Percentiles rank a stretch among this genome's conserved stretches.
Conservation (phyloP, 2,113 vertebrate genomes). For the Colistium nudipinnis region DNA sequence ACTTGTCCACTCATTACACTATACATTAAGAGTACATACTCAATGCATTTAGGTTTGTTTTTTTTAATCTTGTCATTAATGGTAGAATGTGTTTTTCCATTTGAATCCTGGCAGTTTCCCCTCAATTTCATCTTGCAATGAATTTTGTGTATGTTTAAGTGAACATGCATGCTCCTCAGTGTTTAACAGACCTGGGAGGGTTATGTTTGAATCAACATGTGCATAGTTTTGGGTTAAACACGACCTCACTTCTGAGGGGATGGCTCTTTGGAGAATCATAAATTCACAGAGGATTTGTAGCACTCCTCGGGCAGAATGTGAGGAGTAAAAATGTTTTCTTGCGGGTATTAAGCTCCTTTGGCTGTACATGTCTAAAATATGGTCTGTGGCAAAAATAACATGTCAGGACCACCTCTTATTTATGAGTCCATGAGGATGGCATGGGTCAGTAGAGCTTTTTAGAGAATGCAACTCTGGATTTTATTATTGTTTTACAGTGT, state of each 20-base stretch:
- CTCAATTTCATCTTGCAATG: conserved; percentile 8
- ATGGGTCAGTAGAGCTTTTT: conserved; percentile 30
- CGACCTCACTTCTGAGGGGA: conserved; percentile 36
- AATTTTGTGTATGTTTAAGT: background rate
- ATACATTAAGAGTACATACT: background rate
- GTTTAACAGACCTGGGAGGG: conserved; percentile 10
- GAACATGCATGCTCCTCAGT: conserved; percentile 16
- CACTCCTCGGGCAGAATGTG: conserved; percentile 14
- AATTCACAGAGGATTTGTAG: conserved; percentile 61
- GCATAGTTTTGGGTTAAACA: conserved; percentile 46
- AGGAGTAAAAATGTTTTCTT: conserved; percentile 57
- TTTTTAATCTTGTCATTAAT: background rate
- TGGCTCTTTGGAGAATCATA: conserved; percentile 55
- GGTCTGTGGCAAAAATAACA: conserved; percentile 54
- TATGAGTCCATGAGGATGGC: conserved; percentile 39
- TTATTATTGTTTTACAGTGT: conserved; percentile 14
- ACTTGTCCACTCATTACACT: background rate
- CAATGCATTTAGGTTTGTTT: background rate
- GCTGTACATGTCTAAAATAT: conserved; percentile 38
- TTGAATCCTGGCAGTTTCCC: background rate
- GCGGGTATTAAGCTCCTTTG: conserved; percentile 59
- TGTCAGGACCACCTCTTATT: conserved; percentile 58
- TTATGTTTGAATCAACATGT: conserved; percentile 13
- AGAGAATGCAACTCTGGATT: conserved; percentile 36
- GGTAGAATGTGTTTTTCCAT: background rate